Base-by-base conservation (phyloP, 2,797 vertebrate genomes). In the Macroramphosus scolopax region DNA sequence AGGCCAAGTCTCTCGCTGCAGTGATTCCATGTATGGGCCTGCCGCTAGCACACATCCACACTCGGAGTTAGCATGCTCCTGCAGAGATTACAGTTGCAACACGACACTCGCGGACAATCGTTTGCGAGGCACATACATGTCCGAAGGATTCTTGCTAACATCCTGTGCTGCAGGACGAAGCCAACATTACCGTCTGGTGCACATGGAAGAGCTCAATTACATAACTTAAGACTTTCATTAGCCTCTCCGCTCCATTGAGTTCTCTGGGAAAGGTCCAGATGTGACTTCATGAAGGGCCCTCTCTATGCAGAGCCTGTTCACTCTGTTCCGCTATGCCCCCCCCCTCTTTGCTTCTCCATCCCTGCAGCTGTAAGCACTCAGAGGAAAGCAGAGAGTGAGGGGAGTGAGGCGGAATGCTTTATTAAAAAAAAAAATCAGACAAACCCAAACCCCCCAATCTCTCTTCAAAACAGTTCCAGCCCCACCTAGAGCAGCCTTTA, bases 171-270 rank as follows among this genome's bases (percentile, higher is more conserved):
- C 34, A 6, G 63, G n/a, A 80, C 72, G 42, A 52, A 46, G 81
- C 60, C 63, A 79, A 57, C 67, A 65, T 72, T 50, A 60, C 56
- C 59, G 74, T 83, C 74, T 78, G 76, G 56, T 77, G 64, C 78
- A 77, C 78, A 82, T 82, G 70, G 80, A 84, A 82, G 81, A 82
- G 78, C 83, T 83, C 81, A 78, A 82, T 87, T 87, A 81, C 84
- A 86, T 83, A 87, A 84, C 80, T 75, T 72, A 67, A 83, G 84
- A 84, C 84, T 81, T 84, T 87, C 75, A 81, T 88, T 83, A 82
- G 79, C 44, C 81, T 76, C 63, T 67, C 68, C 49, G 74, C 80
- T 83, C 71, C 73, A 63, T 71, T 83, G 83, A 68, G 66, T 62
- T 82, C 68, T 69, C 80, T 83, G 83, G 83, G 81, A 82, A 81